phyloP scores from a whole-genome alignment of 1,140 invertebrate species.

The Bombus sylvicola region DNA sequence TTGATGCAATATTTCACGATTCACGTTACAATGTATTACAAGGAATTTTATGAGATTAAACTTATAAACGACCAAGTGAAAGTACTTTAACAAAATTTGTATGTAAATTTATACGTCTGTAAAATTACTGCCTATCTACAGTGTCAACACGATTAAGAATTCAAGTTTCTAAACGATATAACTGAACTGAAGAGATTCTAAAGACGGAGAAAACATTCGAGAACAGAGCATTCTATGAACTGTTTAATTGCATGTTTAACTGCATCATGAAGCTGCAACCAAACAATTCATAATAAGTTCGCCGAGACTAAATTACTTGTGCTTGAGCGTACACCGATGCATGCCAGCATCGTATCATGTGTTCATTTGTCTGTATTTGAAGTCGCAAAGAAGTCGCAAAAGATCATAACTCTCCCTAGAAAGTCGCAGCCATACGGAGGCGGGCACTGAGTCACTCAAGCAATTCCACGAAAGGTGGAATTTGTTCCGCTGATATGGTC shows the following conservation, averaged over 20 bases:
- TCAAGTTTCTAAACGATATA: background rate
- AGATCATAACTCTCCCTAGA: slow-evolving; percentile 19
- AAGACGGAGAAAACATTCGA: background rate
- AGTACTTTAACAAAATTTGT: slow-evolving; percentile 10
- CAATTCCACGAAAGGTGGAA: background rate
- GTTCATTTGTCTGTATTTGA: slow-evolving; percentile 77
- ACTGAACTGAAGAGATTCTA: background rate
- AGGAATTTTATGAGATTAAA: background rate
- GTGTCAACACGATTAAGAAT: background rate
- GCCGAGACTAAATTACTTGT: slow-evolving; percentile 54
- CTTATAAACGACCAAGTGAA: background rate
- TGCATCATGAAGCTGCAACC: background rate
- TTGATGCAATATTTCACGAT: background rate
- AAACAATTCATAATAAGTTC: slow-evolving; percentile 46
- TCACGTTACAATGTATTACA: background rate
- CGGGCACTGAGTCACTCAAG: slow-evolving; percentile 11
- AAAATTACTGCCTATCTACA: background rate
- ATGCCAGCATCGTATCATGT: slow-evolving; percentile 55
- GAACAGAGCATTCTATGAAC: background rate
- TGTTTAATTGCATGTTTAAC: background rate
- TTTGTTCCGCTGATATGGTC: background rate
- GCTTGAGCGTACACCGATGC: slow-evolving; percentile 53
- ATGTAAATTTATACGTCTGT: background rate
- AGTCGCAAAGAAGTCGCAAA: slow-evolving; percentile 54
- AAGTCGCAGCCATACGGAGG: background rate